Conservation (phyloP, 2,797 vertebrate species). For the Catamblyrhynchus diadema region DNA sequence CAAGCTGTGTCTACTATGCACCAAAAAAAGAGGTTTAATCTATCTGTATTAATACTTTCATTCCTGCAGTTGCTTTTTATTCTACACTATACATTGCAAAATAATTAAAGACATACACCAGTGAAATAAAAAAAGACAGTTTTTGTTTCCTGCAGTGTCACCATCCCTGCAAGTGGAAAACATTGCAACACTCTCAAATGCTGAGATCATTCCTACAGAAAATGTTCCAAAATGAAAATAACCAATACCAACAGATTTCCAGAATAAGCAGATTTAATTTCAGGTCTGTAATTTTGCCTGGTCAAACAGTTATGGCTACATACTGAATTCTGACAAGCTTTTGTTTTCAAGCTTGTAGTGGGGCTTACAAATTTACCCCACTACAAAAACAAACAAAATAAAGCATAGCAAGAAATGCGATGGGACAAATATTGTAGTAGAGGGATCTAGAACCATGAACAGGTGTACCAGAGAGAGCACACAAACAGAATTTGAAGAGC, state of each 20-base stretch:
- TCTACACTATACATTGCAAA: background rate
- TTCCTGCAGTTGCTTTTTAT: background rate
- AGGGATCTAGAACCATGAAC: background rate
- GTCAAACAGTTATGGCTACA: background rate
- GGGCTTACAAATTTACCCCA: background rate
- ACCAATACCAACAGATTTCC: background rate
- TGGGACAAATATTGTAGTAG: background rate
- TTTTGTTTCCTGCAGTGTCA: background rate
- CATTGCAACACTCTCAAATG: background rate
- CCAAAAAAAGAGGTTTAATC: background rate
- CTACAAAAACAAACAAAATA: background rate
- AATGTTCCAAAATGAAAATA: background rate
- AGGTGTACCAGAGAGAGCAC: background rate
- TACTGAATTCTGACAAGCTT: background rate
- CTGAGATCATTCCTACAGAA: background rate
- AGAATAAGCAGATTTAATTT: background rate
- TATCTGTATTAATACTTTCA: background rate
- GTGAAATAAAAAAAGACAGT: background rate
- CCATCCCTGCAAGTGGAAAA: slow-evolving; percentile 5
- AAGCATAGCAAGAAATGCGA: background rate
- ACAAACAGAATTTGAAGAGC: background rate
- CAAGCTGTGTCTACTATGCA: background rate
- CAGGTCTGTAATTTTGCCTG: background rate
- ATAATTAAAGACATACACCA: background rate
- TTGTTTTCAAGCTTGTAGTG: background rate